Percentiles rank a stretch among this genome's conserved stretches.
Conservation (phyloP, 2,113 vertebrate genomes). For the Cyanocitta stelleri region DNA sequence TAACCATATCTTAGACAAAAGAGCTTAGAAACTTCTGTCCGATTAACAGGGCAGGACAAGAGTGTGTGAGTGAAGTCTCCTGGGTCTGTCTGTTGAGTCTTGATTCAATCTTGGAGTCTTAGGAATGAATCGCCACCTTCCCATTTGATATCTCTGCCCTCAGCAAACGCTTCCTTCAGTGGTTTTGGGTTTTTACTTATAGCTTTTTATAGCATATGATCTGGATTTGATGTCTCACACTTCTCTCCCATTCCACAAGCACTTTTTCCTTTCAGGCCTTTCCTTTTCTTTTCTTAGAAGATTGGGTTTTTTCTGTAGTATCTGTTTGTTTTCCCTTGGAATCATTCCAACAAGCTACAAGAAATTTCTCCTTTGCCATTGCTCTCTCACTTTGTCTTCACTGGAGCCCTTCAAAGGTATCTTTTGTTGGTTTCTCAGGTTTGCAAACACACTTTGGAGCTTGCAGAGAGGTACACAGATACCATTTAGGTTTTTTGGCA, state of each 20-base stretch:
- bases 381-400: background rate
- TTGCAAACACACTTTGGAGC: background rate
- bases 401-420: background rate
- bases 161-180: background rate
- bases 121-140: rapidly evolving
- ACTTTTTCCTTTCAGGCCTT: background rate
- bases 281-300: background rate
- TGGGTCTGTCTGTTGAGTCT: background rate
- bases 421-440: background rate
- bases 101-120: background rate
- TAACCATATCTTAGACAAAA: background rate
- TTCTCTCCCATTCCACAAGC: background rate
- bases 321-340: background rate
- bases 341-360: background rate
- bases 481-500: background rate
- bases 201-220: background rate
- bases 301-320: background rate
- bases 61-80: background rate
- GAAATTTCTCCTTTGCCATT: background rate
- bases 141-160: background rate
- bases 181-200: background rate
- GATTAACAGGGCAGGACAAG: background rate
- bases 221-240: background rate
- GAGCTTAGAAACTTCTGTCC: background rate
- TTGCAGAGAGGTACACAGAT: background rate